Evolutionary conservation across 2,113 vertebrate genomes (phyloP).

Genomic region (Lota lota): DNA sequence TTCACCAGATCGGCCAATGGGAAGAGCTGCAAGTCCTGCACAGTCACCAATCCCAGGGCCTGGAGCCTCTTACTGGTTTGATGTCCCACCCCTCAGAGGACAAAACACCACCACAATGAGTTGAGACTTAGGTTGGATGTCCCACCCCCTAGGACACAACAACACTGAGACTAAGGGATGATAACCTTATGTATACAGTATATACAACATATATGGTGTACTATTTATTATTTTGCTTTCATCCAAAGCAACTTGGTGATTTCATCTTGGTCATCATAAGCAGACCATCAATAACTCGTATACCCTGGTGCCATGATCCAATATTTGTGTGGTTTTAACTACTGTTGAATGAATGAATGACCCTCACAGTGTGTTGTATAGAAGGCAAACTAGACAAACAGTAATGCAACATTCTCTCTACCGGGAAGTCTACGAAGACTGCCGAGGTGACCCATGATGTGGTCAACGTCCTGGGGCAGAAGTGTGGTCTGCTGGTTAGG

Average conservation of each 20-base stretch:
- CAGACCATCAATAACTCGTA: no score
- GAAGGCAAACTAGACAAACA: no score
- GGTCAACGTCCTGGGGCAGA: conserved; percentile 73
- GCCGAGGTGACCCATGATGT: conserved; percentile 72
- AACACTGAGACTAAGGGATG: not conserved
- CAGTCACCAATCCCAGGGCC: conserved; percentile 70
- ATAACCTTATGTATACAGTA: not conserved
- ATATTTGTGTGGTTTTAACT: no score
- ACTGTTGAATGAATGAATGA: no score
- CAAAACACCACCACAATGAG: no score
- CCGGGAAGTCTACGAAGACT: conserved; percentile 79
- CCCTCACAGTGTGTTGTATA: no score
- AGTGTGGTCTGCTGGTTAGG: conserved; percentile 89
- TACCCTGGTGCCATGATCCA: no score
- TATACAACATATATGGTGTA: no score
- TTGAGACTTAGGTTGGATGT: no score
- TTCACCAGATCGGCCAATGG: conserved; percentile 67
- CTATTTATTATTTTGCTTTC: no score
- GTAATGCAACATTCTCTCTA: conserved; percentile 37
- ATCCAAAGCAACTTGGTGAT: no score
- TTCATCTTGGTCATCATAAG: no score
- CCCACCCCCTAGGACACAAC: not conserved
- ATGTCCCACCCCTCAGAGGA: conserved; percentile 79
- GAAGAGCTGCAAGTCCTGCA: conserved; percentile 76
- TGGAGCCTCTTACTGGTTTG: conserved; percentile 79